Conservation (phyloP, 2,797 vertebrate species). For the Florisuga fusca region DNA sequence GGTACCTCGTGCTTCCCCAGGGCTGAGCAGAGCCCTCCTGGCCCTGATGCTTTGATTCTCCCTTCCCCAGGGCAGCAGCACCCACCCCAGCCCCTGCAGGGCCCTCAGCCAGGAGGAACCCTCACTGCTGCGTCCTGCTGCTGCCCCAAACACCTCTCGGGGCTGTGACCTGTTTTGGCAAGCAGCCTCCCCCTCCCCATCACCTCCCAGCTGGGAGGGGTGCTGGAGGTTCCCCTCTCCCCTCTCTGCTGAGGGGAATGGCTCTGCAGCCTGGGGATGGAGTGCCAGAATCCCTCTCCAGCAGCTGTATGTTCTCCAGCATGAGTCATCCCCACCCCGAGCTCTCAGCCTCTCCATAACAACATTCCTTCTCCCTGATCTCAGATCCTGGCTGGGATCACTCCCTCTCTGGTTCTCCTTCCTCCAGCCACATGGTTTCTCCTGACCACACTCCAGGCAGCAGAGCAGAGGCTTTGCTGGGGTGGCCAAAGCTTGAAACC, state of each 20-base stretch:
- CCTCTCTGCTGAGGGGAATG: neutral
- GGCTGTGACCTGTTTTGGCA: fast-evolving
- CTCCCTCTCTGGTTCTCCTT: neutral
- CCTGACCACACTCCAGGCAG: neutral
- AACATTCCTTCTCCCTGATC: slow-evolving; percentile 71
- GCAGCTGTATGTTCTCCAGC: slow-evolving; percentile 60
- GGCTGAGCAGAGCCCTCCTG: neutral
- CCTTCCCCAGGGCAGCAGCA: neutral
- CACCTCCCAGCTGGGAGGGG: neutral
- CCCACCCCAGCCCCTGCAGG: neutral
- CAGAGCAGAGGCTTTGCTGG: neutral
- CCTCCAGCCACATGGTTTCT: slow-evolving; percentile 32
- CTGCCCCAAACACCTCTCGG: neutral
- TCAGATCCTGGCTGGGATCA: slow-evolving; percentile 54
- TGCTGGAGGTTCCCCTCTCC: neutral
- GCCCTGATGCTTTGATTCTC: neutral
- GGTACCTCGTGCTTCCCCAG: fast-evolving
- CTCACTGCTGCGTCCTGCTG: neutral
- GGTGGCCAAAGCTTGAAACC: neutral
- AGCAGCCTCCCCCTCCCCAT: neutral
- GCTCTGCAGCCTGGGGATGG: neutral
- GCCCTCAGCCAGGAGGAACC: neutral
- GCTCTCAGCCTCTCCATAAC: slow-evolving; percentile 60
- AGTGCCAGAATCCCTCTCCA: neutral
- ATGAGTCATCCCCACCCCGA: slow-evolving; percentile 45